These are phyloP conservation scores for Steinernema khuongi DNA, from an alignment of 1,140 invertebrate genomes.

Conservation along the genomic window DNA sequence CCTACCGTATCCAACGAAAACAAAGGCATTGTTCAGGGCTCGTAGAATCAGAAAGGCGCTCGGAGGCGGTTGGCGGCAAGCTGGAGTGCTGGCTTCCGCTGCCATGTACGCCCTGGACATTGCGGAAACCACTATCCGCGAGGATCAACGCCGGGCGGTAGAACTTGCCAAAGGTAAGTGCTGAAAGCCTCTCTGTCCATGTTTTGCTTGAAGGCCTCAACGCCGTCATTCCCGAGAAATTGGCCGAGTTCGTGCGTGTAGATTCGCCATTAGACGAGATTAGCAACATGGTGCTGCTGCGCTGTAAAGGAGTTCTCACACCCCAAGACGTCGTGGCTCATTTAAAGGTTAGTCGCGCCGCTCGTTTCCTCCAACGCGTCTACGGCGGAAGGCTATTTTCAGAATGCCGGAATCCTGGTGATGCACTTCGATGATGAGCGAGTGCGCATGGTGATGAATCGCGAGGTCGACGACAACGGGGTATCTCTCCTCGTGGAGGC, in stretches of 20 bases:
- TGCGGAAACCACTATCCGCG: constrained; percentile 67
- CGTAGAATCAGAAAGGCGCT: constrained; percentile 74
- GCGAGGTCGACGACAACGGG: constrained; percentile 27
- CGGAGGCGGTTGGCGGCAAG: constrained; percentile 85
- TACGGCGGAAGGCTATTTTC: constrained; percentile 25
- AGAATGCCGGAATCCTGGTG: constrained; percentile 22
- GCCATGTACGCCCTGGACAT: constrained; percentile 75
- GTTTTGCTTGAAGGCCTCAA: no score
- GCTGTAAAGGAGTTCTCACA: constrained; percentile 13
- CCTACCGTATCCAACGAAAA: neutral
- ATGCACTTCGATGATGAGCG: constrained; percentile 35
- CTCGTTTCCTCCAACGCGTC: constrained; percentile 3
- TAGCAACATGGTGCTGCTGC: constrained; percentile 34
- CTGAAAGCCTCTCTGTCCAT: neutral
- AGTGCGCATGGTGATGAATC: constrained; percentile 34
- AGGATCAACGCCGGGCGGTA: constrained; percentile 72
- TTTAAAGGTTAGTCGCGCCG: neutral
- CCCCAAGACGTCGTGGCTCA: constrained; percentile 9
- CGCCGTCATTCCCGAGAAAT: neutral
- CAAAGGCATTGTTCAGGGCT: constrained; percentile 64
- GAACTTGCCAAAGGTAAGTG: constrained; percentile 68
- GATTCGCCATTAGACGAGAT: constrained; percentile 16
- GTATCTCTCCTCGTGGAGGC: neutral
- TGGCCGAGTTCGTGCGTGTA: neutral
- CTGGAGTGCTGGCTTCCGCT: constrained; percentile 78